Evolutionary conservation across 1,140 invertebrate genomes (phyloP).

Genomic region (Saccostrea echinata): DNA sequence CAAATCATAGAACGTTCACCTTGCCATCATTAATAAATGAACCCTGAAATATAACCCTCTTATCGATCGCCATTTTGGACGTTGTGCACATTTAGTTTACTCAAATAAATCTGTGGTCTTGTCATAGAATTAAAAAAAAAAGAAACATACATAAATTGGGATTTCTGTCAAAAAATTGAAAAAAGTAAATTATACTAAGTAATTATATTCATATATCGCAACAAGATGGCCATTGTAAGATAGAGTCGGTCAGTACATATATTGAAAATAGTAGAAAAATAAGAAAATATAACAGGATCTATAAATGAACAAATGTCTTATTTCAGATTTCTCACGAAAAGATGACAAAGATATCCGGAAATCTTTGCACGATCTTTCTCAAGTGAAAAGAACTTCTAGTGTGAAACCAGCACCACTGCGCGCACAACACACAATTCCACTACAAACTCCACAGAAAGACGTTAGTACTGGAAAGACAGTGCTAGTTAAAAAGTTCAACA

Average conservation of each 20-base stretch:
- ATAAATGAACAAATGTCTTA: neutral
- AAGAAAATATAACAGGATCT: neutral
- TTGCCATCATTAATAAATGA: neutral
- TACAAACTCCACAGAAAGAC: constrained; percentile 17
- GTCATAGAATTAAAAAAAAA: neutral
- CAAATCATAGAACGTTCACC: constrained; percentile 7
- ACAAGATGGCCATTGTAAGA: neutral
- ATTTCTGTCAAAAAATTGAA: neutral
- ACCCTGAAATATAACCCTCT: neutral
- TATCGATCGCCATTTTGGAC: neutral
- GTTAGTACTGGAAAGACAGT: constrained; percentile 28
- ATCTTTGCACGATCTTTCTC: constrained; percentile 42
- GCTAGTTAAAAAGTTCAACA: constrained; percentile 55
- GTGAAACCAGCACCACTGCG: constrained; percentile 44
- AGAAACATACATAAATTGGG: neutral
- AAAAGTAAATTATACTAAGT: neutral
- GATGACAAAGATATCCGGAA: constrained; percentile 54
- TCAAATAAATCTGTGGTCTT: neutral
- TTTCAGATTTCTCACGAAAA: constrained; percentile 33
- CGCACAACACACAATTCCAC: constrained; percentile 48
- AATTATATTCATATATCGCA: neutral
- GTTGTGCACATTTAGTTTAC: no score
- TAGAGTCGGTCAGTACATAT: neutral
- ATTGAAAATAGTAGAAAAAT: neutral
- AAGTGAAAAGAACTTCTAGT: constrained; percentile 41